Evolutionary conservation across 2,113 vertebrate genomes (phyloP), one percentile per base, ranked within the genome.

Genomic region (Calonectris borealis): DNA sequence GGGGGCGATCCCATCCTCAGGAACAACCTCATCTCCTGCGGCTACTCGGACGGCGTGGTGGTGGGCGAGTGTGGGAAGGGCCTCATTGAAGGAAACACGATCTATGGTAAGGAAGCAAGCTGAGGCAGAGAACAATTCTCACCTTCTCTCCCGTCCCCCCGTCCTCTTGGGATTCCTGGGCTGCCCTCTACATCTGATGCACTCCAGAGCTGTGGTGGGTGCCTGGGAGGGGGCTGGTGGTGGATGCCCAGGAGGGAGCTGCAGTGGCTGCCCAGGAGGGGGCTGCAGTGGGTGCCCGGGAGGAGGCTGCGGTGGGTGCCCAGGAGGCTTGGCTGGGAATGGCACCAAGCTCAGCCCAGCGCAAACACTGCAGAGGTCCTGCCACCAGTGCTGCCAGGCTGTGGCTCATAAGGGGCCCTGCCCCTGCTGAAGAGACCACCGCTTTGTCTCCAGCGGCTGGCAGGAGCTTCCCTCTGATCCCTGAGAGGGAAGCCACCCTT

Each of bases 11-110:
- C 99, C 0, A 42, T 99, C 68, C 97, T 99, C 80, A 98, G 97
- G 92, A 99, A 98, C 97, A 99, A 99, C 97, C 98, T 99, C 93
- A 99, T 99, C 97, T 99, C 99, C 95, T 98, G 98, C 1, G 98
- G 99, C 76, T 99, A 98, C 92, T 99, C 98, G 0, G 99, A 99
- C 2, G 99, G 99, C 0, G 98, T 99, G 84, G 99, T 99, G 29
- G 98, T 99, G 42, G 99, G 99, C 7, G 98, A 99, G 48, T 97
- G 97, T 40, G 99, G 99, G 81, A 99, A 98, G 72, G 99, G 99
- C 7, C 98, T 99, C 40, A 98, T 99, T 13, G 99, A 99, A 95
- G 99, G 99, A 75, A 99, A 99, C 60, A 98, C 98, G 86, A 99
- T 99, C 80, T 99, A 99, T 8, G 98, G 99, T 99, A 97, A 97